These are phyloP conservation scores for Macrophya alboannulata DNA, from an alignment of 2,888 invertebrate species.

Conservation along the genomic window DNA sequence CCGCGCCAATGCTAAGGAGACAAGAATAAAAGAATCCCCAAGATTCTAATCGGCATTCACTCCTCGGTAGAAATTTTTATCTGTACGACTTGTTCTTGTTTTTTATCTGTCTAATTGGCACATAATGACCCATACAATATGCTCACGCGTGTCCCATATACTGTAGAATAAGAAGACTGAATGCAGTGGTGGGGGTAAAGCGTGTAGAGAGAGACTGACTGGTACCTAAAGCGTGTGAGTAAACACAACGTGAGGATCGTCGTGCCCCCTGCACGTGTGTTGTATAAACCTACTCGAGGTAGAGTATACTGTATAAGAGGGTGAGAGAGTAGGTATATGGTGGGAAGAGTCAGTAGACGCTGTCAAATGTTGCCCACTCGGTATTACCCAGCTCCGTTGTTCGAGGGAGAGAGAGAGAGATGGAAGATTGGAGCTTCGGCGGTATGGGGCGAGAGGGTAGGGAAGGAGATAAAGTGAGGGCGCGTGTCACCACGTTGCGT, in stretches of 20 bases:
- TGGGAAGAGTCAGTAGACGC: not conserved
- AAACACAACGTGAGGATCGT: not conserved
- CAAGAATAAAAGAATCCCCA: too few relatives aligned
- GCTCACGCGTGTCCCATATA: not conserved
- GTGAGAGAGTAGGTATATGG: not conserved
- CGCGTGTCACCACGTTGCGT: constrained; percentile 53
- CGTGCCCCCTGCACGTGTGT: not conserved
- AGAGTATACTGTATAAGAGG: not conserved
- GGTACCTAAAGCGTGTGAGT: not conserved
- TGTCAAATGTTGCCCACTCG: constrained; percentile 20
- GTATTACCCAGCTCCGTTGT: not conserved
- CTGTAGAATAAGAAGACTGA: not conserved
- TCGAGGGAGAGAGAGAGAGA: constrained; percentile 7
- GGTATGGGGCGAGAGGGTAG: constrained; percentile 23
- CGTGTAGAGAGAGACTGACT: not conserved
- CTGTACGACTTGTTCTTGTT: not conserved
- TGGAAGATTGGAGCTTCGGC: not conserved
- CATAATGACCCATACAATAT: not conserved
- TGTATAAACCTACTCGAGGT: not conserved
- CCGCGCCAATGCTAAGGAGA: not conserved
- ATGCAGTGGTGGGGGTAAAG: not conserved
- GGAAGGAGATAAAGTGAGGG: constrained; percentile 47
- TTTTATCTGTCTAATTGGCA: not conserved
- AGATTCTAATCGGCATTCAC: not conserved
- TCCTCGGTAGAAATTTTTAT: not conserved